Percentiles rank a stretch among this genome's conserved stretches.
These are phyloP conservation scores for Oopsacas minuta DNA, from an alignment of 37 sponge, comb jelly and placozoan species.

Conservation along the genomic window DNA sequence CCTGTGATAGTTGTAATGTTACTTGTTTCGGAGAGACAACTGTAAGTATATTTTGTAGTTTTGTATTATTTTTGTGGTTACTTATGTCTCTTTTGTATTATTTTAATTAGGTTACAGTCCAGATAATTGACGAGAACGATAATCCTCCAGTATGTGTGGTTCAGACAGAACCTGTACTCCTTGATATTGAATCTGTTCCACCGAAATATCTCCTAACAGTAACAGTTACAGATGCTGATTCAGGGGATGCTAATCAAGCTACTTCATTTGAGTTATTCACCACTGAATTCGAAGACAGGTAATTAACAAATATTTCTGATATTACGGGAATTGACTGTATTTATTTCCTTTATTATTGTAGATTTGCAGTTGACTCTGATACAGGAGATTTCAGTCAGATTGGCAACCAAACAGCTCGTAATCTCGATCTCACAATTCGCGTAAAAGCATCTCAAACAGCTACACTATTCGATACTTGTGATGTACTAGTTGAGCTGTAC, in stretches of 20 bases:
- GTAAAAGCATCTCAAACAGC: background rate
- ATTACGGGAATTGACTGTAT: no score
- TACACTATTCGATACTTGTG: background rate
- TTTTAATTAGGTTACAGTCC: background rate
- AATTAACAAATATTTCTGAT: background rate
- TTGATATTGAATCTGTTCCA: background rate
- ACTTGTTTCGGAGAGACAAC: background rate
- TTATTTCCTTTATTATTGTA: no score
- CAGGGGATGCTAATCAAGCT: background rate
- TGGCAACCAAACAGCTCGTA: background rate
- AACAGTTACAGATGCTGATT: background rate
- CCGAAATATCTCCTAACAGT: background rate
- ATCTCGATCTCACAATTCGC: conserved; percentile 14
- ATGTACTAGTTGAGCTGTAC: background rate
- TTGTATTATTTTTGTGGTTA: background rate
- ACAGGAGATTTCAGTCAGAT: background rate
- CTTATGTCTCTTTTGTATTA: background rate
- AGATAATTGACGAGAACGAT: background rate
- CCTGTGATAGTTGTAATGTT: background rate
- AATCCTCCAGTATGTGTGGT: background rate
- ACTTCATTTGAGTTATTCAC: background rate
- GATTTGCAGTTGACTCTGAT: background rate
- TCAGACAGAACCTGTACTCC: background rate
- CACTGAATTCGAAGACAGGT: background rate
- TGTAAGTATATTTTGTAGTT: background rate